A percentile compares a stretch with the other conserved stretches of the same genome.
phyloP scores from a whole-genome alignment of 2,113 vertebrate genomes.

The Chamaea fasciata region DNA sequence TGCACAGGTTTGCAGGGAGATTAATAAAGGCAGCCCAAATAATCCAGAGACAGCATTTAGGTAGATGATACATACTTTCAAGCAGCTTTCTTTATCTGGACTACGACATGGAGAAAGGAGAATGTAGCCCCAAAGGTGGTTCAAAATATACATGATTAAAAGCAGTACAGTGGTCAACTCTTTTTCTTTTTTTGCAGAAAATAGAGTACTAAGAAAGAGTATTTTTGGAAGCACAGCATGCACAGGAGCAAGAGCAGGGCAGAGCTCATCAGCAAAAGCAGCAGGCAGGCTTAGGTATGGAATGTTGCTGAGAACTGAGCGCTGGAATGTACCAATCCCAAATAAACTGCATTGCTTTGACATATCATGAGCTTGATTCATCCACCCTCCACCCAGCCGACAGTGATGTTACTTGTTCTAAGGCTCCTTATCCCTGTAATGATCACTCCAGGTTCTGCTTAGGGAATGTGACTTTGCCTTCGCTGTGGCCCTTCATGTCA shows the following conservation, averaged over 20 bases:
- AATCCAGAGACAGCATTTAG: background rate
- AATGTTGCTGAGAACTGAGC: background rate
- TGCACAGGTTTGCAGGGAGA: background rate
- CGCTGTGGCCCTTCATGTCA: background rate
- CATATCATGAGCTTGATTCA: background rate
- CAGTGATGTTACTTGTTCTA: background rate
- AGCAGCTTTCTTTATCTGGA: background rate
- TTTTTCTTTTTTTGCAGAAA: background rate
- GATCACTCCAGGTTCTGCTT: background rate
- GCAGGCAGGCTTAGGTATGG: background rate
- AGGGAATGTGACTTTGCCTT: background rate
- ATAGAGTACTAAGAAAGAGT: background rate
- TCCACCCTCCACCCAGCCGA: rapidly evolving
- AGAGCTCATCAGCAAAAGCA: background rate
- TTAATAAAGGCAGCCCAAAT: background rate
- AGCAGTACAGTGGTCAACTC: background rate
- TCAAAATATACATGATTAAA: background rate
- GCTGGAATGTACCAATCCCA: background rate
- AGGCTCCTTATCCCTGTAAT: background rate
- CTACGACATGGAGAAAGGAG: background rate
- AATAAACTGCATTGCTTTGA: background rate
- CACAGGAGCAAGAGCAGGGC: background rate
- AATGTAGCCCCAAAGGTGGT: background rate
- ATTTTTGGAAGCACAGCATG: background rate
- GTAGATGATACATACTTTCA: background rate